Conservation (phyloP, 2,888 invertebrate genomes). For the Podotricha telesiphe region DNA sequence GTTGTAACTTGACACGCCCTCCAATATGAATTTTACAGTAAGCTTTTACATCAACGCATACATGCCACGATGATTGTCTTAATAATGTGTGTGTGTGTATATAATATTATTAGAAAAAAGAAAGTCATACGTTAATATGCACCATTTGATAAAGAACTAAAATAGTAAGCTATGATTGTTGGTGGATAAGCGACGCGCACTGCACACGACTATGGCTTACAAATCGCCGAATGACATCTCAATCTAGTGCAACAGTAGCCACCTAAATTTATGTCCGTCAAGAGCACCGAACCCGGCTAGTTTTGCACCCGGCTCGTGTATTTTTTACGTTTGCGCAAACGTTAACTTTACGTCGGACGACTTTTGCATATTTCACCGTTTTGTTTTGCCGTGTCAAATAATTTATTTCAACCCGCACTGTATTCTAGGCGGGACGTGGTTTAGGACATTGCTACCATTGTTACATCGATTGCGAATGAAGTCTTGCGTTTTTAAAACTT, state of each 20-base stretch:
- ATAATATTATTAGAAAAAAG: neutral
- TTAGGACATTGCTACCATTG: slow-evolving; percentile 44
- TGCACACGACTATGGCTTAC: slow-evolving; percentile 42
- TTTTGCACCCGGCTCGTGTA: slow-evolving; percentile 45
- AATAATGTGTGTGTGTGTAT: too few species aligned
- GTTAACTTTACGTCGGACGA: slow-evolving; percentile 50
- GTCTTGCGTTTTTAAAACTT: neutral
- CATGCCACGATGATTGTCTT: too few species aligned
- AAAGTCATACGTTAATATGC: neutral
- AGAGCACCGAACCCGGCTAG: slow-evolving; percentile 49
- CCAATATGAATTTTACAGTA: too few species aligned
- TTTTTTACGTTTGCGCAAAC: slow-evolving; percentile 49
- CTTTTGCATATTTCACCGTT: slow-evolving; percentile 50
- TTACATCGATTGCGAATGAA: slow-evolving; percentile 36
- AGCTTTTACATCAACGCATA: too few species aligned
- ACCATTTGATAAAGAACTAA: neutral
- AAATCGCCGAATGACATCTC: slow-evolving; percentile 60
- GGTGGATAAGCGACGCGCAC: neutral
- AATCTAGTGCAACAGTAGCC: slow-evolving; percentile 53
- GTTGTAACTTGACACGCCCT: neutral
- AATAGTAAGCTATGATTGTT: neutral
- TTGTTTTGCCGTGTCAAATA: slow-evolving; percentile 48
- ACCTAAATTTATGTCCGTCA: slow-evolving; percentile 52
- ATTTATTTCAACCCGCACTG: slow-evolving; percentile 47
- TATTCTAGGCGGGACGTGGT: slow-evolving; percentile 43